These are phyloP conservation scores for Lutjanus argentimaculatus DNA, from an alignment of 2,797 vertebrate species.

Conservation along the genomic window DNA sequence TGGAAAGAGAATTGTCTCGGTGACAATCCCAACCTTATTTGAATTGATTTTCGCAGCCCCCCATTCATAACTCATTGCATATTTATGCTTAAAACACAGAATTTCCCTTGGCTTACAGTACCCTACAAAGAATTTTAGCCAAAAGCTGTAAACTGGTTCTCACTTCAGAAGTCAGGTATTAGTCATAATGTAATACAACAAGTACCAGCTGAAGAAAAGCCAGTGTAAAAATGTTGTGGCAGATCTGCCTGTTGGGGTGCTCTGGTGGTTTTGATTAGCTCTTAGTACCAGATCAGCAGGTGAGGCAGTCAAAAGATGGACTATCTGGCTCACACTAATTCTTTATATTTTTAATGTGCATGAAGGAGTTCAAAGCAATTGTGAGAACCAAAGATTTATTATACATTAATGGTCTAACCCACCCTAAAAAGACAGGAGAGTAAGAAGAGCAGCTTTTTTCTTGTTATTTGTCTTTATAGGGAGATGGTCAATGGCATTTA, in stretches of 20 bases:
- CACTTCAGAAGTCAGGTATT: background rate
- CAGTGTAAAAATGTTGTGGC: background rate
- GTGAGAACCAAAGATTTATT: background rate
- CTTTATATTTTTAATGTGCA: background rate
- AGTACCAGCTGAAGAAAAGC: background rate
- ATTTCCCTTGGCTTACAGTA: conserved; percentile 17
- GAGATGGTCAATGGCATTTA: background rate
- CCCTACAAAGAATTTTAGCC: conserved; percentile 6
- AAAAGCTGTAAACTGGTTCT: conserved; percentile 12
- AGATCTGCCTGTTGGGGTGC: background rate
- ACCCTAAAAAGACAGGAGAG: background rate
- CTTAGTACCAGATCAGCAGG: background rate
- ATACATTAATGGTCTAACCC: background rate
- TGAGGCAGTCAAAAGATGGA: background rate
- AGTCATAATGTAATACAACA: conserved; percentile 12
- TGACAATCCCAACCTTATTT: conserved; percentile 23
- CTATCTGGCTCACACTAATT: background rate
- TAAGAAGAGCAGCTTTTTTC: background rate
- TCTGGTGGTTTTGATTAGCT: background rate
- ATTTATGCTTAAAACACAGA: conserved; percentile 27
- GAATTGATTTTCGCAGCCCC: conserved; percentile 43
- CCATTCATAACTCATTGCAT: conserved; percentile 37
- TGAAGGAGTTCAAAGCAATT: background rate
- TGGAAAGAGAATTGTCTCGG: conserved; percentile 21
- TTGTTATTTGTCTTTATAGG: background rate